Evolutionary conservation across 2,888 invertebrate species (phyloP).

Genomic region (Biston stratarius): DNA sequence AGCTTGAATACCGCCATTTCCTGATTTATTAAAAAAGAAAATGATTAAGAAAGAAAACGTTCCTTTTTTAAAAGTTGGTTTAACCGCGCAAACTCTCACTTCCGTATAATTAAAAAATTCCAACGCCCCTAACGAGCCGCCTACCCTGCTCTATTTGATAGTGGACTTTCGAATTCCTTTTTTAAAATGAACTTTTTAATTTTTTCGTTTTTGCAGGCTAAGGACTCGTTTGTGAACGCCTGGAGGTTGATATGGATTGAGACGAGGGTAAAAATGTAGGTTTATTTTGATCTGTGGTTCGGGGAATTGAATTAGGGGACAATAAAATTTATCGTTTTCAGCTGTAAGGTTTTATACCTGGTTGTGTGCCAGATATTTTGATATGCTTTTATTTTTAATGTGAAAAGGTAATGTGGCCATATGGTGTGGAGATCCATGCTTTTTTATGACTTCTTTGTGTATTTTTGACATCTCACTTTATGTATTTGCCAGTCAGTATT

Average conservation of each 20-base stretch:
- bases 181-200: conserved; percentile 49
- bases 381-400: background rate
- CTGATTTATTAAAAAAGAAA: conserved; percentile 44
- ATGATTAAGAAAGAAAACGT: conserved; percentile 32
- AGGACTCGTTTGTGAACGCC: conserved; percentile 46
- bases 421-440: no score
- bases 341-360: background rate
- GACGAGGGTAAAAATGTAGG: conserved; percentile 23
- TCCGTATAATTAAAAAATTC: conserved; percentile 73
- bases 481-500: no score
- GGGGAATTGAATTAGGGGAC: conserved; percentile 11
- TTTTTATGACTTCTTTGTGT: no score
- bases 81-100: conserved; percentile 55
- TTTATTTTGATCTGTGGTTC: conserved; percentile 28
- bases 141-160: conserved; percentile 62
- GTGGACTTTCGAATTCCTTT: conserved; percentile 48
- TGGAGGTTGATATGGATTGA: conserved; percentile 42
- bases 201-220: conserved; percentile 44
- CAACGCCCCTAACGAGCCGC: conserved; percentile 68
- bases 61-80: conserved; percentile 39
- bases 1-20: conserved; percentile 36
- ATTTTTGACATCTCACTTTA: no score
- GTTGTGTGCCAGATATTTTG: conserved; percentile 3
- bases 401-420: no score
- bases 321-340: conserved; percentile 11